Conservation (phyloP, 2,888 invertebrate species). For the Sminthurinus aureus region DNA sequence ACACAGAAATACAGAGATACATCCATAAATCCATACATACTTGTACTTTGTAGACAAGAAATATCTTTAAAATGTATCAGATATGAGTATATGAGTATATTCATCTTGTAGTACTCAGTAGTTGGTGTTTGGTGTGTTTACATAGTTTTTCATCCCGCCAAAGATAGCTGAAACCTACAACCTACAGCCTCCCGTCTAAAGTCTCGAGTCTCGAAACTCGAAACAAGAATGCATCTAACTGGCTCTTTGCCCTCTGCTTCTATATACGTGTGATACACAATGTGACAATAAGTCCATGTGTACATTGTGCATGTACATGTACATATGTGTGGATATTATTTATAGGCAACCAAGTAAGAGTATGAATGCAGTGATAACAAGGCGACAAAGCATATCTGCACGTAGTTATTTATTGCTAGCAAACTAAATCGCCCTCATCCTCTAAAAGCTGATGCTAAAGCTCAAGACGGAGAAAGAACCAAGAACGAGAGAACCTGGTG, state of each 20-base stretch:
- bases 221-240: neutral
- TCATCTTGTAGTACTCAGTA: no score
- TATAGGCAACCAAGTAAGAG: slow-evolving; percentile 45
- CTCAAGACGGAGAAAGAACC: slow-evolving; percentile 17
- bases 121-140: no score
- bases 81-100: no score
- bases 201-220: no score
- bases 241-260: neutral
- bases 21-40: no score
- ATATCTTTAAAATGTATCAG: no score
- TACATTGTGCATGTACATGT: neutral
- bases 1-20: no score
- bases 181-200: no score
- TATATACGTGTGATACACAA: neutral
- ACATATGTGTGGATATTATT: slow-evolving; percentile 41
- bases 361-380: slow-evolving; percentile 49
- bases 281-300: neutral
- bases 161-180: no score
- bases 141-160: no score
- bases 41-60: no score
- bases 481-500: slow-evolving; percentile 22
- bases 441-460: slow-evolving; percentile 29
- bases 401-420: slow-evolving; percentile 46
- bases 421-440: slow-evolving; percentile 45
- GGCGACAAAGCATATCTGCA: slow-evolving; percentile 50